phyloP scores from a whole-genome alignment of 2,888 invertebrate species.

The Caenorhabditis sp. region DNA sequence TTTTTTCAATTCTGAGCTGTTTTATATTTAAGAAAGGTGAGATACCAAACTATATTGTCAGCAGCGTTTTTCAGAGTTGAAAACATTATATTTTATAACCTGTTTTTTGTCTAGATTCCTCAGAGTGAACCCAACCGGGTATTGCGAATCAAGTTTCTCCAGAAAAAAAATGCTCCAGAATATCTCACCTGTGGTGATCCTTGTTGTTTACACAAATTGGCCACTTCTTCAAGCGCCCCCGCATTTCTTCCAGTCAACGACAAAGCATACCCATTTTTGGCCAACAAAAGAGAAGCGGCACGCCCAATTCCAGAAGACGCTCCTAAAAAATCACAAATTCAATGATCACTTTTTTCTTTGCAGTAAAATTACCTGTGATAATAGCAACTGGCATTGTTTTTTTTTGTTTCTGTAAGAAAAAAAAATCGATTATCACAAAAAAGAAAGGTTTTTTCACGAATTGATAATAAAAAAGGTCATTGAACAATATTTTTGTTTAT shows the following conservation, averaged over 20 bases:
- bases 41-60: too few species aligned
- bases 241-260: conserved; percentile 59
- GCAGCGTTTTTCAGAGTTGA: too few species aligned
- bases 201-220: conserved; percentile 13
- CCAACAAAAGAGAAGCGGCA: conserved; percentile 63
- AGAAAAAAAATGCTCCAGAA: too few species aligned
- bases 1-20: too few species aligned
- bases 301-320: conserved; percentile 66
- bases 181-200: background rate
- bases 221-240: conserved; percentile 56
- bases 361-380: conserved; percentile 36
- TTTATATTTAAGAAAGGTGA: too few species aligned
- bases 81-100: too few species aligned
- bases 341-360: background rate
- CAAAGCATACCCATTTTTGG: conserved; percentile 51
- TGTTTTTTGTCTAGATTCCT: too few species aligned
- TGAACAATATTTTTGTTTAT: too few species aligned
- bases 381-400: conserved; percentile 42
- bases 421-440: background rate
- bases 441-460: too few species aligned
- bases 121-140: too few species aligned
- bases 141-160: too few species aligned
- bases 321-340: conserved; percentile 36
- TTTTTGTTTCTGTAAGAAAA: background rate
- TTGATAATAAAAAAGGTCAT: too few species aligned